Conservation (phyloP, 2,888 invertebrate species). For the Rhimphoctona megacephalus region DNA sequence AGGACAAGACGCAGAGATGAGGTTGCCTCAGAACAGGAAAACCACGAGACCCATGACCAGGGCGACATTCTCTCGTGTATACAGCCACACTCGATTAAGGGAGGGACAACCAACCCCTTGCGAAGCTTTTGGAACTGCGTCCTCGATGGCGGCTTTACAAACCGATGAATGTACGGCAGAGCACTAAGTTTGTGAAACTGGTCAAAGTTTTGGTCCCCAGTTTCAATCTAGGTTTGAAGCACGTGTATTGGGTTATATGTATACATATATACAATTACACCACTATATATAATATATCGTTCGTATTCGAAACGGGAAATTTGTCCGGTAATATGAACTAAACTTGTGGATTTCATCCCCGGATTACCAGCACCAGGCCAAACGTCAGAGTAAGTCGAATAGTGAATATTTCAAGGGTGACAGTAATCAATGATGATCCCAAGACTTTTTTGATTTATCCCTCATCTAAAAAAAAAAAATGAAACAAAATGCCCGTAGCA, state of each 20-base stretch:
- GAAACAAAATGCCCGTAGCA: neutral
- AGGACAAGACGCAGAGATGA: constrained; percentile 19
- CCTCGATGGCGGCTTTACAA: constrained; percentile 16
- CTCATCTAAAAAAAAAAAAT: neutral
- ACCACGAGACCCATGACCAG: constrained; percentile 22
- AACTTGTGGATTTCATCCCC: neutral
- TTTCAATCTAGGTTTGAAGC: constrained; percentile 48
- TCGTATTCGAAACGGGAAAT: constrained; percentile 36
- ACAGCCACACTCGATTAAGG: constrained; percentile 43
- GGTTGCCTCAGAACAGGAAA: constrained; percentile 15
- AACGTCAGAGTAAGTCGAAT: neutral
- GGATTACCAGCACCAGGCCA: neutral
- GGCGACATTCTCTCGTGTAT: constrained; percentile 42
- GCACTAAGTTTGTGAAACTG: constrained; percentile 47
- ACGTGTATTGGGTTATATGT: constrained; percentile 6
- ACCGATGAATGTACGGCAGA: constrained; percentile 12
- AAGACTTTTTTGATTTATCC: neutral
- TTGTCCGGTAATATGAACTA: constrained; percentile 2
- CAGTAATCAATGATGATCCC: constrained; percentile 4
- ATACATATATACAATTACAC: constrained; percentile 24
- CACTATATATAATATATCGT: constrained; percentile 41
- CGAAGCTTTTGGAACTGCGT: constrained; percentile 43
- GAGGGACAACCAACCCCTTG: constrained; percentile 13
- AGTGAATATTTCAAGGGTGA: neutral
- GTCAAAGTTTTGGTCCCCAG: constrained; percentile 51